Evolutionary conservation across 2,113 vertebrate species (phyloP).

Genomic region (Nibea albiflora): DNA sequence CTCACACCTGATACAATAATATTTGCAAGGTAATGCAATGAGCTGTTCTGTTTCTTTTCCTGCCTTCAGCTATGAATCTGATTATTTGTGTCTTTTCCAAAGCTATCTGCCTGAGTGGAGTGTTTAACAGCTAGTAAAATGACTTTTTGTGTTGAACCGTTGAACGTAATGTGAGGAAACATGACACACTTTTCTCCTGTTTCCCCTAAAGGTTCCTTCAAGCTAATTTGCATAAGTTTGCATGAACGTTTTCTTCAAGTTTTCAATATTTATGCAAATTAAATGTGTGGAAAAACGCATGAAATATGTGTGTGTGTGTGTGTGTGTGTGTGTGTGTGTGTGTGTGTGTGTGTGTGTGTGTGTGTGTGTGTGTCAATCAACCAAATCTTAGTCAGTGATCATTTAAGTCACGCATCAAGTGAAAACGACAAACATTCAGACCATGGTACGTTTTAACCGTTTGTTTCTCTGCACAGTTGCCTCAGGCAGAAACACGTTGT

Average conservation of each 20-base stretch:
- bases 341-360: conserved; percentile 45
- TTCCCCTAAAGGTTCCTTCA: background rate
- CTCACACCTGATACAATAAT: conserved; percentile 13
- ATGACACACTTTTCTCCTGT: background rate
- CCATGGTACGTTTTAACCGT: too few relatives aligned
- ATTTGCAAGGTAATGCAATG: background rate
- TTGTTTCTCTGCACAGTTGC: too few relatives aligned
- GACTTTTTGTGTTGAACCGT: background rate
- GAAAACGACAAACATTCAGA: too few relatives aligned
- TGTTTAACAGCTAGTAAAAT: background rate
- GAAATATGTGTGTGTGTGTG: background rate
- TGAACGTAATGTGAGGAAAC: background rate
- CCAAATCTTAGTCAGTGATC: too few relatives aligned
- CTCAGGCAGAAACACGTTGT: too few relatives aligned
- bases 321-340: background rate
- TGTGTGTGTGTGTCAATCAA: conserved; percentile 35
- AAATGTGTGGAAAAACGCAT: background rate
- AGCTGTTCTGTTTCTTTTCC: background rate
- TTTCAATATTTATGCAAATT: background rate
- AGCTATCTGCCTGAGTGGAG: background rate
- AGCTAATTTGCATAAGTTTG: conserved; percentile 12
- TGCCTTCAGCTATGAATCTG: background rate
- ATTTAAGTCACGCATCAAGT: too few relatives aligned
- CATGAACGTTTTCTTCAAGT: background rate
- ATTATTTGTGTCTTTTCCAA: background rate